Conservation (phyloP, 1,140 invertebrate genomes). For the Wasmannia auropunctata region DNA sequence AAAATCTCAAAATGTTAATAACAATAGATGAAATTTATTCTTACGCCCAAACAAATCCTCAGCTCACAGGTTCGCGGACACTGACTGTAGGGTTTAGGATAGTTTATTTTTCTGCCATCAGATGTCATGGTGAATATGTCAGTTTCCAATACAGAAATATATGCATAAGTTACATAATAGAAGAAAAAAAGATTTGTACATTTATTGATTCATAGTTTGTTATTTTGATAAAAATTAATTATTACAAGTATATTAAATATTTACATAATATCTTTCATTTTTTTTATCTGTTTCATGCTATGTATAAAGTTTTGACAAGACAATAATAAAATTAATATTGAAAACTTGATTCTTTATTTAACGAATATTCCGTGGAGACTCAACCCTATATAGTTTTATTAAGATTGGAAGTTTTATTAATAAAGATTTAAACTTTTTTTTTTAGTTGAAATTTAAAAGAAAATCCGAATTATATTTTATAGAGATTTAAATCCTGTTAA, state of each 20-base stretch:
- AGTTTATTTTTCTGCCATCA: too few relatives aligned
- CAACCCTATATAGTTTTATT: neutral
- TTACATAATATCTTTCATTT: neutral
- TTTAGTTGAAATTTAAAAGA: neutral
- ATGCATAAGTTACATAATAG: too few relatives aligned
- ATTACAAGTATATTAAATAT: constrained; percentile 10
- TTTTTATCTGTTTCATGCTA: neutral
- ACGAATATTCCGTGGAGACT: neutral
- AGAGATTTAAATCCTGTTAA: neutral
- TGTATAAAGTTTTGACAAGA: constrained; percentile 17
- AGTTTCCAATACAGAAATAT: too few relatives aligned
- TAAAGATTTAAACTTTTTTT: neutral
- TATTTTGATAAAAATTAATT: neutral
- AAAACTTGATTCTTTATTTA: neutral
- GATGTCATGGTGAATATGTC: too few relatives aligned
- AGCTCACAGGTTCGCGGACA: too few relatives aligned
- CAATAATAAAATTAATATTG: constrained; percentile 6
- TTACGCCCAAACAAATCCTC: too few relatives aligned
- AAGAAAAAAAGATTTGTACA: too few relatives aligned
- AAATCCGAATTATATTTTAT: neutral
- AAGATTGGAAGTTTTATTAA: neutral
- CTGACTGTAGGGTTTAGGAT: too few relatives aligned
- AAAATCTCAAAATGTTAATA: too few relatives aligned
- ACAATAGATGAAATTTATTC: too few relatives aligned
- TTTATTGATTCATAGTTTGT: too few relatives aligned